phyloP scores from a whole-genome alignment of 2,113 vertebrate species.

The Microtus montanus region DNA sequence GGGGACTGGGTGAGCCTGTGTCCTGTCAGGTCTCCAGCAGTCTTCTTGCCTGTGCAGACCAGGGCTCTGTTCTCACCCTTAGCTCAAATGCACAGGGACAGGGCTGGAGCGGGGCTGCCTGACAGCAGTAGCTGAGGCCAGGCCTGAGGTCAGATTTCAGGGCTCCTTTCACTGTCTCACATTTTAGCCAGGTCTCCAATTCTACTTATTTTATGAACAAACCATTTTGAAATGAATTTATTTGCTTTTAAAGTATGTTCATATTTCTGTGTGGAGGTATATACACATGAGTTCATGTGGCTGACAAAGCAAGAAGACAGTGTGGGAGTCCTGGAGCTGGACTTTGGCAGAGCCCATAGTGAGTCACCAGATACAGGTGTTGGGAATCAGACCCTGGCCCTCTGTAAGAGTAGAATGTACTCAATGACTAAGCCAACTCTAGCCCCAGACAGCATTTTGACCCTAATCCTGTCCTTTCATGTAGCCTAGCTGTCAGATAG shows the following conservation, averaged over 20 bases:
- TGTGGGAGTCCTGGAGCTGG: neutral
- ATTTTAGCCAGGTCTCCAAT: neutral
- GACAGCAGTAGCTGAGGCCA: neutral
- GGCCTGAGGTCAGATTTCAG: neutral
- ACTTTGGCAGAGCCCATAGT: neutral
- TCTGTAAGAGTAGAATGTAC: neutral
- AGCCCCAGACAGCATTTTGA: neutral
- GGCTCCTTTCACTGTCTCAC: too few species aligned
- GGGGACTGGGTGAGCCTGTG: neutral
- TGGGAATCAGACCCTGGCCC: neutral
- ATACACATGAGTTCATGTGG: neutral
- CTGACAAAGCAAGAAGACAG: neutral
- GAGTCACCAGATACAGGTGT: too few species aligned
- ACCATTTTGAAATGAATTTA: neutral
- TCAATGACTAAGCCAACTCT: neutral
- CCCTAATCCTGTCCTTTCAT: accelerated
- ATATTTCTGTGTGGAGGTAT: neutral
- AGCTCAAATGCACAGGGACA: neutral
- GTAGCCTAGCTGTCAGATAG: neutral
- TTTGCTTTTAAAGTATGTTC: neutral
- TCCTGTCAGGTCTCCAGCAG: neutral
- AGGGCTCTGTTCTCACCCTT: too few species aligned
- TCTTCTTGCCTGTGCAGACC: neutral
- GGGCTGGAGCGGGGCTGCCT: neutral
- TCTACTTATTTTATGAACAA: neutral